Conservation (phyloP, 2,888 invertebrate genomes). For the Zhengitettix transpicula region DNA sequence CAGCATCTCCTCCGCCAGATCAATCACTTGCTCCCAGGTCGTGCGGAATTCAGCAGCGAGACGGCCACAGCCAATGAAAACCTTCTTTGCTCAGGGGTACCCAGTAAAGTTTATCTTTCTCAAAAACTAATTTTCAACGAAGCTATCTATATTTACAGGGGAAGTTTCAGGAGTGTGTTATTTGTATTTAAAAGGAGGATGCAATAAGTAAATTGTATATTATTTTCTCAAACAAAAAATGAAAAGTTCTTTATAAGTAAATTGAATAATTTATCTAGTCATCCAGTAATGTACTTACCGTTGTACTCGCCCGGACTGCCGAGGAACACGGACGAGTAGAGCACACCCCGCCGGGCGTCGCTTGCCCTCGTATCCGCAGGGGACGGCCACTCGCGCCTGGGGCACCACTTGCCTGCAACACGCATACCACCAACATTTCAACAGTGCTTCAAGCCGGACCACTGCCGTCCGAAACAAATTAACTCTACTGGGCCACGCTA, state of each 20-base stretch:
- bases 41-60: background rate
- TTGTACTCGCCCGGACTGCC: slow-evolving; percentile 71
- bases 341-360: slow-evolving; percentile 65
- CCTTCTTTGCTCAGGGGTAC: no score
- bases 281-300: slow-evolving; percentile 26
- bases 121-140: no score
- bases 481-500: no score
- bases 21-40: background rate
- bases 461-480: background rate
- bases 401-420: slow-evolving; percentile 79
- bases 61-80: no score
- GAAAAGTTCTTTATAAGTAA: no score
- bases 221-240: no score
- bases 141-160: no score
- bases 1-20: background rate
- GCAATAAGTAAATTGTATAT: no score
- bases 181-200: no score
- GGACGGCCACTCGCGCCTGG: slow-evolving; percentile 76
- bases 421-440: slow-evolving; percentile 15
- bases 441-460: background rate
- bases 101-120: no score
- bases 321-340: slow-evolving; percentile 83
- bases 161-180: no score
- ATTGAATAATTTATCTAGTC: no score
- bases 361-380: slow-evolving; percentile 62